Conservation (phyloP, 2,797 vertebrate genomes). For the Acomys russatus region DNA sequence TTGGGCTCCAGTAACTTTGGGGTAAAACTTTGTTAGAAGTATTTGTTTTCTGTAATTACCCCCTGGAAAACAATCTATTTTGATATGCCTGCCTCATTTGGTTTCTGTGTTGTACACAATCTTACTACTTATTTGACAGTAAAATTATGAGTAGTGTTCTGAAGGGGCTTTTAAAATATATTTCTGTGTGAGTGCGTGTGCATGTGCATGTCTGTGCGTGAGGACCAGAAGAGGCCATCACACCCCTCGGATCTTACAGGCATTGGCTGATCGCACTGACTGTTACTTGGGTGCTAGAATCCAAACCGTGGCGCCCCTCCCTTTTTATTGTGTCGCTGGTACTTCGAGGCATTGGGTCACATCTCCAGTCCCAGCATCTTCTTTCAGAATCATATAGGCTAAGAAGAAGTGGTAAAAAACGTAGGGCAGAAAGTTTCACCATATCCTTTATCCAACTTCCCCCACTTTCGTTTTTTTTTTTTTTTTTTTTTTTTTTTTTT, state of each 20-base stretch:
- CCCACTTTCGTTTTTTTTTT: not conserved
- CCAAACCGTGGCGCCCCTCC: not conserved
- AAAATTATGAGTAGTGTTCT: not conserved
- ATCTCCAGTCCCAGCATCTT: not conserved
- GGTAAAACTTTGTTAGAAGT: slow-evolving; percentile 12
- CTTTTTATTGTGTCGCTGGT: not conserved
- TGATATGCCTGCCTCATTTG: not conserved
- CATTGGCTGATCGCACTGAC: not conserved
- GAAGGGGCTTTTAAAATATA: not conserved
- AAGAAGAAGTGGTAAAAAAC: slow-evolving; percentile 41
- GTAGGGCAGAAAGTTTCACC: not conserved
- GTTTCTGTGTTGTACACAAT: not conserved
- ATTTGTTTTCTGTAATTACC: slow-evolving; percentile 36
- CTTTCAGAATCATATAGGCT: slow-evolving; percentile 37
- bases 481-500: too few species aligned
- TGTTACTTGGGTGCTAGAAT: not conserved
- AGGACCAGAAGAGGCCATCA: not conserved
- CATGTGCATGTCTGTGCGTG: too few species aligned
- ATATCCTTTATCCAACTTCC: not conserved
- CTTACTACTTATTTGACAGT: slow-evolving; percentile 43
- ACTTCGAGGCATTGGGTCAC: too few species aligned
- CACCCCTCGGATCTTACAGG: not conserved
- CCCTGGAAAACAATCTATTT: slow-evolving; percentile 48
- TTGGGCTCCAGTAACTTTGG: slow-evolving; percentile 60
- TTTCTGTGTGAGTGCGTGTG: not conserved